A percentile compares a stretch with the other conserved stretches of the same genome.
phyloP scores from a whole-genome alignment of 2,113 vertebrate genomes.

The Protomyctophum bolini region DNA sequence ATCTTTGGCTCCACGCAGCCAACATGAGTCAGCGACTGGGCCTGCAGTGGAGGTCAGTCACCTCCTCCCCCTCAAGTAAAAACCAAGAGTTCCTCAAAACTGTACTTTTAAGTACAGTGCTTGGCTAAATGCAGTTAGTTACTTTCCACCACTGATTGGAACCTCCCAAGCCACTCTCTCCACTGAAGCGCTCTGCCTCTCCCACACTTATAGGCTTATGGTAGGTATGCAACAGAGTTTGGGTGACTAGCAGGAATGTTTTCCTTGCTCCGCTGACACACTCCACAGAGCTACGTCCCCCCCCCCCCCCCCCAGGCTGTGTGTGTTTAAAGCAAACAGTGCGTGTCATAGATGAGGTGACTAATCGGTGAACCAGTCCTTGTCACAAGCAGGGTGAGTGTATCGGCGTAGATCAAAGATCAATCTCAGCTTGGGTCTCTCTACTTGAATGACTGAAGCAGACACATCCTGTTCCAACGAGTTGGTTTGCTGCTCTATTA shows the following conservation, averaged over 20 bases:
- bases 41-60: constrained; percentile 50
- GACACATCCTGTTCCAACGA: constrained; percentile 61
- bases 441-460: constrained; percentile 51
- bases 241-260: constrained; percentile 64
- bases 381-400: constrained; percentile 29
- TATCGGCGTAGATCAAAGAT: constrained; percentile 43
- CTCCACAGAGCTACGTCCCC: constrained; percentile 27
- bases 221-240: constrained; percentile 55
- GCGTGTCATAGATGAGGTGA: constrained; percentile 51
- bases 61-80: neutral
- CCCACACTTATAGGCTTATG: constrained; percentile 42
- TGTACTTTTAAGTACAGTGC: too few species aligned
- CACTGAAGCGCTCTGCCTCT: constrained; percentile 25
- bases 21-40: constrained; percentile 62
- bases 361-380: constrained; percentile 38
- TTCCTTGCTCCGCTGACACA: constrained; percentile 58
- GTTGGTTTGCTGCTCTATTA: constrained; percentile 21
- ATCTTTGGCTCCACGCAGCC: constrained; percentile 40
- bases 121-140: too few species aligned
- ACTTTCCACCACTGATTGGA: neutral
- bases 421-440: constrained; percentile 30
- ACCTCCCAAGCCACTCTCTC: constrained; percentile 40
- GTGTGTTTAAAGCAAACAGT: constrained; percentile 49
- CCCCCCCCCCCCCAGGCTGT: neutral
- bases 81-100: too few species aligned